phyloP scores from a whole-genome alignment of 2,888 invertebrate species.

The Oxycera nigricornis region DNA sequence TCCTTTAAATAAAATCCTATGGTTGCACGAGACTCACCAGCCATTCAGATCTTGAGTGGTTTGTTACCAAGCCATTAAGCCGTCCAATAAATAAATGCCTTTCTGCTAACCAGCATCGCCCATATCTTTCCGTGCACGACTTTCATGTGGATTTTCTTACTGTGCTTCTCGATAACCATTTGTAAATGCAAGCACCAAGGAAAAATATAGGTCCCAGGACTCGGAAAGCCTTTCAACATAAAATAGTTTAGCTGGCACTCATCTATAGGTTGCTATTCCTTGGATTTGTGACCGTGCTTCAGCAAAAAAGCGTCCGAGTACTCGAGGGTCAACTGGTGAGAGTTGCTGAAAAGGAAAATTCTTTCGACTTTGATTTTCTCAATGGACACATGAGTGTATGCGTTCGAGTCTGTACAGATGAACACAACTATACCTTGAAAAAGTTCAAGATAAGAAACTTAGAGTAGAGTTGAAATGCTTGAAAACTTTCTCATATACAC shows the following conservation, averaged over 20 bases:
- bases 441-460: not conserved
- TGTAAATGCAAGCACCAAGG: not conserved
- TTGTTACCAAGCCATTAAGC: constrained; percentile 5
- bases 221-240: constrained; percentile 19
- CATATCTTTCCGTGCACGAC: not conserved
- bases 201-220: not conserved
- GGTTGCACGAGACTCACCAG: not conserved
- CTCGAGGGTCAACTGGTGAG: not conserved
- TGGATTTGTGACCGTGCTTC: not conserved
- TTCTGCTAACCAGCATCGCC: not conserved
- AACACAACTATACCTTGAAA: not conserved
- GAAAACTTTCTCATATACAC: constrained; percentile 7
- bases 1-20: not conserved
- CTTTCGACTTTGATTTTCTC: not conserved
- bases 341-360: not conserved
- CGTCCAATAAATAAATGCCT: not conserved
- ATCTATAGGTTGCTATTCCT: not conserved
- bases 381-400: not conserved
- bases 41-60: not conserved
- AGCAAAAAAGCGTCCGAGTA: not conserved
- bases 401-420: too few species aligned
- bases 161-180: too few species aligned
- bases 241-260: constrained; percentile 16
- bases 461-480: not conserved
- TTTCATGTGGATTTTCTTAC: not conserved